A percentile compares a stretch with the other conserved stretches of the same genome.
Evolutionary conservation across 2,113 vertebrate species (phyloP).

Genomic region (Serranochromis macrocephalus): DNA sequence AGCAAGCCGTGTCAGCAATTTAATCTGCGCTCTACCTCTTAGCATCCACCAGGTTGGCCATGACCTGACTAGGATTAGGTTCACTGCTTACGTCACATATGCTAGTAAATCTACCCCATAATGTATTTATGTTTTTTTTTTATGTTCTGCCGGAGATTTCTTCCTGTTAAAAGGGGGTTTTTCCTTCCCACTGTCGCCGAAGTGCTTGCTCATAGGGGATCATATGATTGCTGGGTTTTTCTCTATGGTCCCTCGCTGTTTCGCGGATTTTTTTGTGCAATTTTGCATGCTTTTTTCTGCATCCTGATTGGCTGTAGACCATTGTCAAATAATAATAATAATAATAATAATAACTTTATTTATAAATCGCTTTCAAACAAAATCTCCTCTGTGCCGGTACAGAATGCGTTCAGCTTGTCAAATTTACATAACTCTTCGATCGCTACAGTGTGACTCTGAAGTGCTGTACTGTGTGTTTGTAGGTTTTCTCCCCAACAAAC

Average conservation of each 20-base stretch:
- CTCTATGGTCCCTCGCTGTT: accelerated
- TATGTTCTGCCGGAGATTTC: accelerated
- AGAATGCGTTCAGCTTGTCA: neutral
- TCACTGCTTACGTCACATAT: neutral
- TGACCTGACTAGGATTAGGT: neutral
- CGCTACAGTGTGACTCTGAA: neutral
- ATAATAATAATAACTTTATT: neutral
- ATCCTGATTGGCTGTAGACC: neutral
- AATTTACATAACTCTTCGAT: neutral
- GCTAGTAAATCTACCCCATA: neutral
- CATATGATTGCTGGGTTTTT: neutral
- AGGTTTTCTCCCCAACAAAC: neutral
- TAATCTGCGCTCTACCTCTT: neutral
- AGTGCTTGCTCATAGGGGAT: neutral
- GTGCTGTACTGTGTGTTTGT: neutral
- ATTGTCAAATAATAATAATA: neutral
- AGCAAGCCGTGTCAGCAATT: neutral
- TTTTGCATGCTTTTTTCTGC: neutral
- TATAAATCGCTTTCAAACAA: neutral
- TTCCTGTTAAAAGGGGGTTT: neutral
- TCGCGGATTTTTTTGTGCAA: neutral
- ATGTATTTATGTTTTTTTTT: accelerated
- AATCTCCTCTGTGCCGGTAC: neutral
- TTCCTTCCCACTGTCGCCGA: neutral
- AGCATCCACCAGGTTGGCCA: neutral